These are phyloP conservation scores for Amphilophus citrinellus DNA, from an alignment of 2,113 vertebrate species.

Conservation along the genomic window DNA sequence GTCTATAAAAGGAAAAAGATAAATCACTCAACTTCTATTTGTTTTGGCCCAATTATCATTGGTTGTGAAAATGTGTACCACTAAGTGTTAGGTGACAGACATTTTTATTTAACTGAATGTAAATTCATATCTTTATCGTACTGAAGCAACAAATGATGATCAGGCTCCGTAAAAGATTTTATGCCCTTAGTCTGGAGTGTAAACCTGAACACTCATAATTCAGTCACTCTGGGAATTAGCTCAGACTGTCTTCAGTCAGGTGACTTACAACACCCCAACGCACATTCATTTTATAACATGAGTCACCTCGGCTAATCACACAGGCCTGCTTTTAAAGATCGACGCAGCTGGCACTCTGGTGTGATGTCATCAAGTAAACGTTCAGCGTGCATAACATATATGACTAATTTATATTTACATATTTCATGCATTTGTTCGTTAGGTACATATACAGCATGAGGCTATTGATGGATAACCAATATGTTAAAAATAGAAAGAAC, in stretches of 20 bases:
- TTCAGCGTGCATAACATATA: background rate
- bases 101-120: background rate
- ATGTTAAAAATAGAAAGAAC: background rate
- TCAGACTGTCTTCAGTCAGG: slow-evolving; percentile 16
- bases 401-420: slow-evolving; percentile 11
- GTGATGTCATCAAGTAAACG: background rate
- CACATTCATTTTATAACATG: background rate
- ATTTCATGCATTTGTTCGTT: background rate
- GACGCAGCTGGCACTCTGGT: background rate
- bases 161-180: background rate
- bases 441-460: background rate
- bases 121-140: background rate
- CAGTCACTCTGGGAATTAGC: slow-evolving; percentile 15
- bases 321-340: too few relatives aligned
- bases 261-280: slow-evolving; percentile 35
- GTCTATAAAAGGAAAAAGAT: slow-evolving; percentile 73
- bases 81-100: background rate
- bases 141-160: background rate
- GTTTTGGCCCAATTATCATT: background rate
- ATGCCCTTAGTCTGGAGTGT: background rate
- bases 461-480: background rate
- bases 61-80: rapidly evolving
- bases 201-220: slow-evolving; percentile 32
- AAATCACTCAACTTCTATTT: background rate
- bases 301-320: slow-evolving; percentile 24